phyloP scores from a whole-genome alignment of 2,888 invertebrate genomes.

The Pediacus dermestoides region DNA sequence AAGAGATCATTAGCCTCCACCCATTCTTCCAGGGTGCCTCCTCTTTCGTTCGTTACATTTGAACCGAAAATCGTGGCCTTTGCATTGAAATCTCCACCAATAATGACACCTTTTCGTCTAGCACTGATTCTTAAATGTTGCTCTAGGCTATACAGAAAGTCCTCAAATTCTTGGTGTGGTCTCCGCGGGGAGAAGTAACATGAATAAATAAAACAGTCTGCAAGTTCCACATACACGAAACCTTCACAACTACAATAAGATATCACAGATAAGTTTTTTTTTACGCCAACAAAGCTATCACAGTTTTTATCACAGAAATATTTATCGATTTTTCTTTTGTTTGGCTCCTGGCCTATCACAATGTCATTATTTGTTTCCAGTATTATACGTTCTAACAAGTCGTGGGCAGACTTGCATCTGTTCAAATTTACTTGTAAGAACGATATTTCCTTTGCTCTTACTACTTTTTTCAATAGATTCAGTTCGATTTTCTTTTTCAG shows the following conservation, averaged over 20 bases:
- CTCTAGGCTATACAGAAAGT: background rate
- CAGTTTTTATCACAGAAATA: background rate
- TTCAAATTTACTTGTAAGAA: background rate
- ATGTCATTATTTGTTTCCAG: background rate
- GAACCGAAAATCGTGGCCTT: background rate
- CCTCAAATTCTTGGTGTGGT: background rate
- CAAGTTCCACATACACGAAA: no score
- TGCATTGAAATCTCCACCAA: background rate
- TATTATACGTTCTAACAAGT: background rate
- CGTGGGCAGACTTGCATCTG: background rate
- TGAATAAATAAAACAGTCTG: no score
- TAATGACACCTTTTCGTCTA: background rate
- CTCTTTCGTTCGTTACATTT: background rate
- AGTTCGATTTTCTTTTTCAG: no score
- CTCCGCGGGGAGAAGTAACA: no score
- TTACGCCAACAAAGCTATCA: no score
- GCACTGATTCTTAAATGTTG: no score
- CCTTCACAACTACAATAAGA: no score
- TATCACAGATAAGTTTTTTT: no score
- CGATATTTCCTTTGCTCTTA: background rate
- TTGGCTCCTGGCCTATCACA: background rate
- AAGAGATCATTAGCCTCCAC: background rate
- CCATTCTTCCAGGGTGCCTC: background rate
- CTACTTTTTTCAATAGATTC: no score
- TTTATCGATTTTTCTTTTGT: background rate